Base-by-base conservation (phyloP, 2,888 invertebrate species). In the Odontocerum albicorne region DNA sequence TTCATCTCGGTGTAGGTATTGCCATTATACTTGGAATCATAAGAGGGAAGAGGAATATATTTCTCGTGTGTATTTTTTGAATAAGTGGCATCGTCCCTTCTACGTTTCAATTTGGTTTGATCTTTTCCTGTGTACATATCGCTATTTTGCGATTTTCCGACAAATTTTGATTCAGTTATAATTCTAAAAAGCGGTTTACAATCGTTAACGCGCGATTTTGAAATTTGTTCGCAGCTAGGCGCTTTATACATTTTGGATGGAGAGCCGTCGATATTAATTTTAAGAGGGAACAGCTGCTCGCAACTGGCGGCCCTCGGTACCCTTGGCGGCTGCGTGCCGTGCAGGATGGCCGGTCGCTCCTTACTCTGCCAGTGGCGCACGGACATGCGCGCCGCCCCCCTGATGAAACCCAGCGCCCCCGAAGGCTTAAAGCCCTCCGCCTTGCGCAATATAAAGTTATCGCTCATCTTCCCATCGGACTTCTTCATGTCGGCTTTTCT, bases 401-500 rank as follows among this genome's bases (percentile, higher is more conserved):
- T 72, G 60, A 72, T 75, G 64, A 74, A 76, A 63, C 74, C 74
- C 71, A 75, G 72, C 36, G 73, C 62, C 43, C 63, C 62, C 53
- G 64, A 57, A 4, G 67, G 73, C 63, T 77, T 75, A 72, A 77
- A 77, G 50, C 77, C 77, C 57, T 77, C 76, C 7, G 79, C 74
- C 63, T 79, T 80, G 58, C 78, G 71, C 38, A 83, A 72, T 58
- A 84, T 82, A 65, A 81, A 81, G 64, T 79, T 77, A 64, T 76
- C 76, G 60, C 74, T 69, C 73, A 73, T 74, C 64, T 67, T 69
- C 67, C 70, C 73, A 64, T 66, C 67, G 61, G 69, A 74, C 42
- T 72, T 75, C 68, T 73, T 76, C 64, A 58, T 61, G 31, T 59
- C 53, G 46, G 27, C 12, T 62, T 74, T 69, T 44, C 74, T 70